Percentiles rank a stretch among this genome's conserved stretches.
These are phyloP conservation scores for Sphaerophoria taeniata DNA, from an alignment of 2,888 invertebrate species.

Conservation along the genomic window DNA sequence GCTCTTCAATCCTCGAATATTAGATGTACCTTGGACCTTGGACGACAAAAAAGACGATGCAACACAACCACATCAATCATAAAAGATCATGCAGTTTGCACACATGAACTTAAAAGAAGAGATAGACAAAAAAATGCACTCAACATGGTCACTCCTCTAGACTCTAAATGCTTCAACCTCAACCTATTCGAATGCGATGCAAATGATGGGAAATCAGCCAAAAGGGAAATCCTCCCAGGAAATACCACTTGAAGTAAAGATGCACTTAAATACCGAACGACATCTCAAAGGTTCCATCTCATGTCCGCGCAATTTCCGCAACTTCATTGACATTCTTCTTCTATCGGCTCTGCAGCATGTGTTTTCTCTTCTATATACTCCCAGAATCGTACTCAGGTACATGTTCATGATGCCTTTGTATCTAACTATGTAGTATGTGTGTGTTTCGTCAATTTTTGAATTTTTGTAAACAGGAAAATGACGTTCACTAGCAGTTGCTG, in stretches of 20 bases:
- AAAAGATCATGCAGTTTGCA: slow-evolving; percentile 31
- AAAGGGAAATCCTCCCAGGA: slow-evolving; percentile 44
- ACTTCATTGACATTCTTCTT: slow-evolving; percentile 31
- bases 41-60: background rate
- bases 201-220: slow-evolving; percentile 37
- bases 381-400: background rate
- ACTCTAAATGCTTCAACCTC: background rate
- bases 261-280: slow-evolving; percentile 36
- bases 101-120: background rate
- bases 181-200: background rate
- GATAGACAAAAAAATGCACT: background rate
- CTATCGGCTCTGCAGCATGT: background rate
- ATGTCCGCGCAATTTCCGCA: slow-evolving; percentile 64
- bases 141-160: too few relatives aligned
- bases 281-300: slow-evolving; percentile 52
- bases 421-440: background rate
- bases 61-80: slow-evolving; percentile 44
- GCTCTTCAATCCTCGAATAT: background rate
- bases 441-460: slow-evolving; percentile 50
- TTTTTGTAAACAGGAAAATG: slow-evolving; percentile 63
- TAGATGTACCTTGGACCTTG: too few relatives aligned
- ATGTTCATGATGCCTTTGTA: background rate
- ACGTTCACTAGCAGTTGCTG: slow-evolving; percentile 38
- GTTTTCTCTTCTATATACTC: background rate
- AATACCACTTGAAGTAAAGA: slow-evolving; percentile 61